Evolutionary conservation across 1,140 invertebrate genomes (phyloP).

Genomic region (Forficula auricularia): DNA sequence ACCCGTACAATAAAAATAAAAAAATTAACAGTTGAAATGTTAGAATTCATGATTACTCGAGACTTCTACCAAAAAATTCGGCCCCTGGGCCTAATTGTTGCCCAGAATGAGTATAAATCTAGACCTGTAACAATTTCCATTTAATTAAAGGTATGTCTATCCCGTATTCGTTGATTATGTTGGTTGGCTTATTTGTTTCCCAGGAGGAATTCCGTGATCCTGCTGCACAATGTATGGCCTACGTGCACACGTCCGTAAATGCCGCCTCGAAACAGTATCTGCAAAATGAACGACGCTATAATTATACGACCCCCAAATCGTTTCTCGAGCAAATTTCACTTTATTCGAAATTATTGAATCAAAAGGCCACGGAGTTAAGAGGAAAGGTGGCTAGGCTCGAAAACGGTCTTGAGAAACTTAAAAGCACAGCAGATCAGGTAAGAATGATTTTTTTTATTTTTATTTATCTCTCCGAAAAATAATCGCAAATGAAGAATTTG

Average conservation of each 20-base stretch:
- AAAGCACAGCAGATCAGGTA: conserved; percentile 63
- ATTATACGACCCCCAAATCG: conserved; percentile 93
- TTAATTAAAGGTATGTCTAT: no score
- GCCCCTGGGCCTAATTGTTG: no score
- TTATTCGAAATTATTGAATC: conserved; percentile 68
- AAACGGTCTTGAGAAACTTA: conserved; percentile 82
- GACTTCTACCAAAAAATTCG: no score
- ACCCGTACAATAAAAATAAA: no score
- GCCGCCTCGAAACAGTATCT: conserved; percentile 71
- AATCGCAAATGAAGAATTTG: not conserved
- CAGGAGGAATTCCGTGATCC: conserved; percentile 50
- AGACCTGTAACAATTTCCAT: no score
- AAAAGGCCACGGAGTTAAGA: conserved; percentile 64
- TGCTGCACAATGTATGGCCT: conserved; percentile 83
- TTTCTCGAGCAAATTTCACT: conserved; percentile 90
- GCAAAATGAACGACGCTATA: conserved; percentile 76
- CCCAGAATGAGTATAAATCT: no score
- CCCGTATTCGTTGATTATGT: no score
- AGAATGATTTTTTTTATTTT: not conserved
- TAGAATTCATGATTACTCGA: no score
- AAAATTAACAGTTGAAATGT: no score
- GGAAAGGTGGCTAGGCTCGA: conserved; percentile 72
- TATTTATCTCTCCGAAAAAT: not conserved
- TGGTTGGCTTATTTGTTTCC: no score
- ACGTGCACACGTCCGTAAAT: conserved; percentile 84